phyloP scores from a whole-genome alignment of 2,888 invertebrate genomes.

The Drosophila barbarae region DNA sequence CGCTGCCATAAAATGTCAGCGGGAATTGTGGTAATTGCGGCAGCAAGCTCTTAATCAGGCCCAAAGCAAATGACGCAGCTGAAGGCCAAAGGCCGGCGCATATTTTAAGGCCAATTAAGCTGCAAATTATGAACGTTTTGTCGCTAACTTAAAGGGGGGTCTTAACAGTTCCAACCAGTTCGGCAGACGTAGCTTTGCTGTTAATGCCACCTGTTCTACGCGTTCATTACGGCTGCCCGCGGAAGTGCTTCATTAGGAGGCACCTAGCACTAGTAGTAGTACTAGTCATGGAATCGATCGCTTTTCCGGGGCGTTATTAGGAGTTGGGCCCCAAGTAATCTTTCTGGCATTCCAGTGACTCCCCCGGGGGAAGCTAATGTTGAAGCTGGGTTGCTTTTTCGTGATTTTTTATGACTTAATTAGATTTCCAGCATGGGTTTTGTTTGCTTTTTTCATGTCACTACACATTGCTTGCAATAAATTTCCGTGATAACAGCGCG shows the following conservation, averaged over 20 bases:
- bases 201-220: slow-evolving; percentile 21
- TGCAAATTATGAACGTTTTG: slow-evolving; percentile 61
- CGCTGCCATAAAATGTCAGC: slow-evolving; percentile 19
- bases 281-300: background rate
- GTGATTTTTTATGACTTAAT: slow-evolving; percentile 21
- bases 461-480: slow-evolving; percentile 10
- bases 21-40: slow-evolving; percentile 1
- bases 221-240: slow-evolving; percentile 18
- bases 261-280: background rate
- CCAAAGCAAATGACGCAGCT: slow-evolving; percentile 22
- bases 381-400: background rate
- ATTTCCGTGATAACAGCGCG: slow-evolving; percentile 19
- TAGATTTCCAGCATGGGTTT: slow-evolving; percentile 25
- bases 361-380: background rate
- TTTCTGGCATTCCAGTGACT: slow-evolving; percentile 9
- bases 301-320: slow-evolving; percentile 11
- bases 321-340: background rate
- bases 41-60: slow-evolving; percentile 29
- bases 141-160: slow-evolving; percentile 41
- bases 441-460: slow-evolving; percentile 11
- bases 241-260: slow-evolving; percentile 19
- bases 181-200: slow-evolving; percentile 1
- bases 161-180: slow-evolving; percentile 29
- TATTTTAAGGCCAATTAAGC: slow-evolving; percentile 65
- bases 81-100: slow-evolving; percentile 43